Evolutionary conservation across 1,140 invertebrate species (phyloP).

Genomic region (Macrosteles quadrilineatus): DNA sequence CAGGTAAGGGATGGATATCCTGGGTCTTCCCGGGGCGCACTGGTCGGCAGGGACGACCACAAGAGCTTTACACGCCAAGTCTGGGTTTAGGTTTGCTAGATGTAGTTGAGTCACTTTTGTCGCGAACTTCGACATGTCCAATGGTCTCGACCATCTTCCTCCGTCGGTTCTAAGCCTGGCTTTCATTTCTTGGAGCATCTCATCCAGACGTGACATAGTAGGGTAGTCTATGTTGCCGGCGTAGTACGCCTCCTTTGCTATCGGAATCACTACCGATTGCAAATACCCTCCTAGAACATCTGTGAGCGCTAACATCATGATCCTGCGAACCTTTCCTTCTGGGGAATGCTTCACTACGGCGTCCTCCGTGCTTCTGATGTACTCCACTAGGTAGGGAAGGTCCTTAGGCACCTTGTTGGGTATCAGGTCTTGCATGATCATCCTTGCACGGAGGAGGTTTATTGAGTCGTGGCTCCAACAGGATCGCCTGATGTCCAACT

Average conservation of each 20-base stretch:
- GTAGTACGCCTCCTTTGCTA: slow-evolving; percentile 40
- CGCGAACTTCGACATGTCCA: slow-evolving; percentile 31
- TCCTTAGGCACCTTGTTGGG: slow-evolving; percentile 35
- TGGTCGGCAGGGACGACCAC: background rate
- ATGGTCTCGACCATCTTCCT: slow-evolving; percentile 32
- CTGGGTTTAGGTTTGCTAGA: background rate
- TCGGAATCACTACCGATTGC: slow-evolving; percentile 34
- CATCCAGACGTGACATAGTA: slow-evolving; percentile 1
- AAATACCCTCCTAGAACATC: slow-evolving; percentile 41
- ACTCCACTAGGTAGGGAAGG: slow-evolving; percentile 29
- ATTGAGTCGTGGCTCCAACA: slow-evolving; percentile 6
- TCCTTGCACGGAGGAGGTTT: slow-evolving; percentile 35
- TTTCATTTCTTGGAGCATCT: slow-evolving; percentile 29
- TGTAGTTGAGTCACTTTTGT: slow-evolving; percentile 30
- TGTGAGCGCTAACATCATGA: slow-evolving; percentile 5
- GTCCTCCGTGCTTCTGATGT: slow-evolving; percentile 29
- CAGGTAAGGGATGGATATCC: slow-evolving; percentile 37
- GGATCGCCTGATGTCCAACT: background rate
- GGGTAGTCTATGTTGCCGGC: slow-evolving; percentile 33
- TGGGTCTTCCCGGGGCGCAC: background rate
- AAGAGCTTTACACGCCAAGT: background rate
- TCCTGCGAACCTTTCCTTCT: background rate
- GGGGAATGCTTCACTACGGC: background rate
- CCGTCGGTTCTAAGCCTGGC: slow-evolving; percentile 37
- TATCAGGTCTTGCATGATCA: slow-evolving; percentile 36